Evolutionary conservation across 2,113 vertebrate species (phyloP).

Genomic region (Tamias sibiricus): DNA sequence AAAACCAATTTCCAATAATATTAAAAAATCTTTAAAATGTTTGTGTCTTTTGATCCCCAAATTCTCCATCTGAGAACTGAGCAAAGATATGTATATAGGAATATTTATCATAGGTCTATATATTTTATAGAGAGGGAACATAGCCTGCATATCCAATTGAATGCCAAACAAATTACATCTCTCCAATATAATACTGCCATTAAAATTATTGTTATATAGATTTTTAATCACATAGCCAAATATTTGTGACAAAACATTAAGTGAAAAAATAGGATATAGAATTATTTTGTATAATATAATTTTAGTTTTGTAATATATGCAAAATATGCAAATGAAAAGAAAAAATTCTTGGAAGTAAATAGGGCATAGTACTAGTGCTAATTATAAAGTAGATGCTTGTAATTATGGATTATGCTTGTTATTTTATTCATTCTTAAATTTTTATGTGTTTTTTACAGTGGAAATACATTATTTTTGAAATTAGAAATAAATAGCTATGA

Average conservation of each 20-base stretch:
- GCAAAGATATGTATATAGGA: not conserved
- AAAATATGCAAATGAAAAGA: not conserved
- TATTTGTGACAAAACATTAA: not conserved
- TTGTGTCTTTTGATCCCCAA: not conserved
- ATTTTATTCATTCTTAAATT: not conserved
- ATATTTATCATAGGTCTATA: not conserved
- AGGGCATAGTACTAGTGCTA: not conserved
- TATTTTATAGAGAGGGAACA: not conserved
- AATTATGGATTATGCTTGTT: not conserved
- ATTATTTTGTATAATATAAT: not conserved
- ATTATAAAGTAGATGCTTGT: not conserved
- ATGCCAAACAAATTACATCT: conserved; percentile 7
- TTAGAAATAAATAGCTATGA: conserved; percentile 27
- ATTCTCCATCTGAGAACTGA: conserved; percentile 45
- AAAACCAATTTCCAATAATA: not conserved
- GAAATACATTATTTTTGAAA: not conserved
- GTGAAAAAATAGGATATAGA: not conserved
- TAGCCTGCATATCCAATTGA: not conserved
- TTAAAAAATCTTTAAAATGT: conserved; percentile 11
- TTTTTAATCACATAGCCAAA: not conserved
- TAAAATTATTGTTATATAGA: conserved; percentile 29
- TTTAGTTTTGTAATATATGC: not conserved
- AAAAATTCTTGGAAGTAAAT: not conserved
- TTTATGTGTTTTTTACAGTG: not conserved
- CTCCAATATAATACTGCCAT: not conserved